Evolutionary conservation across 2,113 vertebrate genomes (phyloP).

Genomic region (Cyanoderma ruficeps): DNA sequence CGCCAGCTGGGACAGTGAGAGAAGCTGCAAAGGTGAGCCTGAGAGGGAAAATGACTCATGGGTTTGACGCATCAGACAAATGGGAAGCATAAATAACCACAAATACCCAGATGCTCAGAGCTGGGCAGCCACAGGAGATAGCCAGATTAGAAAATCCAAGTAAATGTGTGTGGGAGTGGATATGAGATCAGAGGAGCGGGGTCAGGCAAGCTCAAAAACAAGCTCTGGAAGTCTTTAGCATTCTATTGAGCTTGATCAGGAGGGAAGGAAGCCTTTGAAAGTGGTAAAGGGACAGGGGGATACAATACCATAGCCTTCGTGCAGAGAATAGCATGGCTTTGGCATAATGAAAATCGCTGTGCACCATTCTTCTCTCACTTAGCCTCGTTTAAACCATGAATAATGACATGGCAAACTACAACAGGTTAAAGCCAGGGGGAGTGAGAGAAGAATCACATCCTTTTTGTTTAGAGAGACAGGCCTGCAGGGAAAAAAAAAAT

Average conservation of each 20-base stretch:
- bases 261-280: constrained; percentile 47
- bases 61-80: neutral
- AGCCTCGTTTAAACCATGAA: constrained; percentile 26
- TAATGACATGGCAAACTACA: constrained; percentile 32
- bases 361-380: constrained; percentile 24
- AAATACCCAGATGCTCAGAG: neutral
- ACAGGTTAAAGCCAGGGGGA: constrained; percentile 39
- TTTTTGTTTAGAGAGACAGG: constrained; percentile 26
- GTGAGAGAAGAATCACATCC: constrained; percentile 17
- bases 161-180: constrained; percentile 12
- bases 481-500: neutral
- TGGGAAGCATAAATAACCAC: constrained; percentile 22
- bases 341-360: constrained; percentile 12
- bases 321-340: constrained; percentile 8
- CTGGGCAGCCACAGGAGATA: neutral
- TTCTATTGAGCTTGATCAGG: neutral
- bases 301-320: neutral
- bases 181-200: constrained; percentile 42
- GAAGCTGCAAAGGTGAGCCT: neutral
- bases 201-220: constrained; percentile 46
- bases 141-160: constrained; percentile 36
- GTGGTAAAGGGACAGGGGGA: neutral
- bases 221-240: constrained; percentile 22
- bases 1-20: neutral
- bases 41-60: constrained; percentile 2